These are phyloP conservation scores for Apodemus sylvaticus DNA, from an alignment of 2,113 vertebrate genomes.

Conservation along the genomic window DNA sequence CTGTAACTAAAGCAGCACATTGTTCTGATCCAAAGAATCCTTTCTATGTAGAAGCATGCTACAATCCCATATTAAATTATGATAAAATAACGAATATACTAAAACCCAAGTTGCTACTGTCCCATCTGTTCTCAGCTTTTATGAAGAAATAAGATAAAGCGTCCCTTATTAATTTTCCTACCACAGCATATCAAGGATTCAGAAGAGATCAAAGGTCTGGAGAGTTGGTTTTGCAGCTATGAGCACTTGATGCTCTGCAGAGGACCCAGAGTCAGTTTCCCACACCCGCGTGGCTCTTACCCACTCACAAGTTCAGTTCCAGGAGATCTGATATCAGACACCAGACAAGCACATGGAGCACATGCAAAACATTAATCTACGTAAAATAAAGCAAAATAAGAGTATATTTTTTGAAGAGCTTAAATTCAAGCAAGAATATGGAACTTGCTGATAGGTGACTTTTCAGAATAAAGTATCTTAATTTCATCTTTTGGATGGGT, in stretches of 20 bases:
- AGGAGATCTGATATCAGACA: background rate
- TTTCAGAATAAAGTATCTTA: background rate
- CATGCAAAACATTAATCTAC: background rate
- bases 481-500: background rate
- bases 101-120: conserved; percentile 44
- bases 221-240: background rate
- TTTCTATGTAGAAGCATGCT: conserved; percentile 23
- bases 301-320: background rate
- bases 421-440: background rate
- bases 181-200: background rate
- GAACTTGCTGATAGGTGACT: background rate
- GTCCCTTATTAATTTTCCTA: background rate
- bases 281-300: too few relatives aligned
- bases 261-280: background rate
- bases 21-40: conserved; percentile 30
- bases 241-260: background rate
- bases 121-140: conserved; percentile 54
- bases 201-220: background rate
- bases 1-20: background rate
- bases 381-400: background rate
- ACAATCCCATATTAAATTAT: conserved; percentile 33
- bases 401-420: background rate
- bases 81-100: conserved; percentile 36
- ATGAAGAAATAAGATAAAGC: background rate
- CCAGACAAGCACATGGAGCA: background rate